Evolutionary conservation across 1,140 invertebrate genomes (phyloP).

Genomic region (Arctopsyche grandis): DNA sequence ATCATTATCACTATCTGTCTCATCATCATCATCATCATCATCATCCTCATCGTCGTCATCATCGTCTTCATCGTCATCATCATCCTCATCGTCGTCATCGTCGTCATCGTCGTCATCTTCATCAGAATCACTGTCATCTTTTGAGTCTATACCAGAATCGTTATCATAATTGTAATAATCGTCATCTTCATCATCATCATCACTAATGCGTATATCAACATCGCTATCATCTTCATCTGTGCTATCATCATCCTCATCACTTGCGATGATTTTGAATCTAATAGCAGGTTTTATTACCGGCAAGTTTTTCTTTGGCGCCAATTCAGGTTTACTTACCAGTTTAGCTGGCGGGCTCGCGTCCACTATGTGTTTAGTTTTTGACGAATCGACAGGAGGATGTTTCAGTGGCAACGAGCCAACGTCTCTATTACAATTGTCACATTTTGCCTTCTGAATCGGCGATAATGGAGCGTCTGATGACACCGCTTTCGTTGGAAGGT

Average conservation of each 20-base stretch:
- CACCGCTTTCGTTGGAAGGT: conserved; percentile 59
- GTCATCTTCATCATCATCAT: conserved; percentile 50
- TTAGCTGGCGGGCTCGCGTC: neutral
- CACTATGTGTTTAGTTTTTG: conserved; percentile 38
- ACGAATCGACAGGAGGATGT: neutral
- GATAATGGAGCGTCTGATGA: conserved; percentile 47
- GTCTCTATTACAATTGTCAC: conserved; percentile 39
- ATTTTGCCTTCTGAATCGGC: conserved; percentile 24
- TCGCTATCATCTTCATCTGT: conserved; percentile 47
- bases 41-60: conserved; percentile 47
- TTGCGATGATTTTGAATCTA: conserved; percentile 37
- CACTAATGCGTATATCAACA: conserved; percentile 2
- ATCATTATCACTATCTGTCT: conserved; percentile 42
- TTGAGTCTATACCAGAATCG: conserved; percentile 15
- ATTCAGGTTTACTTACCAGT: conserved; percentile 34
- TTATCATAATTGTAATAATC: conserved; percentile 53
- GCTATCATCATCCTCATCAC: conserved; percentile 42
- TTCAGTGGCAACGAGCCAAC: neutral
- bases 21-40: conserved; percentile 54
- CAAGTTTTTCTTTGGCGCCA: conserved; percentile 33
- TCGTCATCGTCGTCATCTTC: conserved; percentile 48
- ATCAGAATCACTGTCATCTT: conserved; percentile 35
- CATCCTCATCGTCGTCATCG: conserved; percentile 39
- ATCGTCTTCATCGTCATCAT: conserved; percentile 45
- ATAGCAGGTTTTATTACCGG: conserved; percentile 39